Evolutionary conservation across 23 tunicate species (phyloP), one percentile per base, ranked within the genome.

Genomic region (Aplidium turbinatum): DNA sequence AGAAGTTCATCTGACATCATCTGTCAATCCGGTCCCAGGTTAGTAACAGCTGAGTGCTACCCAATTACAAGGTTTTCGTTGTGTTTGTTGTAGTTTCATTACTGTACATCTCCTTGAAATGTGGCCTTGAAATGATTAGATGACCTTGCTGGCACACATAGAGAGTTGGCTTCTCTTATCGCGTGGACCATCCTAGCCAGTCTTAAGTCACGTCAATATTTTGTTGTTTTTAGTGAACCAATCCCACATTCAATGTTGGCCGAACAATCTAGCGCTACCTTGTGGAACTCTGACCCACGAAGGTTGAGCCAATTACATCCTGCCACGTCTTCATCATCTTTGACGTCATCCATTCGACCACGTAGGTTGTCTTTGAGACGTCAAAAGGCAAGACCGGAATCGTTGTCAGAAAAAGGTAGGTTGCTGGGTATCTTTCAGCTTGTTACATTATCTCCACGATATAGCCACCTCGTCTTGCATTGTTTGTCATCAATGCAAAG

Each of bases 251-350:
- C 65, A 4, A 69, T 54, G 34, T 58, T 91, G 11, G 91, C 92
- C 5, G 91, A 91, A 40, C 97, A 91, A 65, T 60, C 65, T 24
- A 73, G 66, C 47, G 86, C 64, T 26, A 58, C 78, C 16, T 46
- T 91, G 78, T 91, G 97, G 97, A 91, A 84, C 79, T 66, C 70
- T 23, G 97, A 91, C 70, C 97, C 97, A 7, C 61, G 97, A 48
- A 65, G 97, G 23, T 35, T 51, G n/a, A 77, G 66, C 61, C 50
- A 38, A 19, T 40, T 34, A 16, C 18, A 51, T 29, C 22, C 38
- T 0, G 46, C 68, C 21, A 26, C 40, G 68, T 26, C 79, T 7
- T 9, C 58, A 11, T 29, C 76, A 31, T 26, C 58, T 2, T 4
- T 47, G 58, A 27, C 58, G 38, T 57, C 84, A 35, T 29, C 72